These are phyloP conservation scores for Calcarius ornatus DNA, from an alignment of 2,113 vertebrate genomes.

Conservation along the genomic window DNA sequence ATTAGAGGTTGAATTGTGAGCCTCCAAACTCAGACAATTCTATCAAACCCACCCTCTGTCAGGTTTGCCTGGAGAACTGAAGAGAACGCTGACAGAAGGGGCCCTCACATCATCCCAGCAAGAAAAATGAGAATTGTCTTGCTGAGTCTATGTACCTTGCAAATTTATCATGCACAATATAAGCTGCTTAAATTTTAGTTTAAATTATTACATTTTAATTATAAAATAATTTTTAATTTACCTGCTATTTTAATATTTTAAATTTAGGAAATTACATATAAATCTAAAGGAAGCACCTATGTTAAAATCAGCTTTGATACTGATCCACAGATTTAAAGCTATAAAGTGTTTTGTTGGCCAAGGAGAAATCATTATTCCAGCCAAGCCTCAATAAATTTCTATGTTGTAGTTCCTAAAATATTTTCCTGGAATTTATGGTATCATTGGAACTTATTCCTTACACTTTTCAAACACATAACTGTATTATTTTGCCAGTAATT, in stretches of 20 bases:
- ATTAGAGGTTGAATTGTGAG: background rate
- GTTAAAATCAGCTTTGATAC: background rate
- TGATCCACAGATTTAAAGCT: background rate
- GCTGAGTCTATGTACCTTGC: rapidly evolving
- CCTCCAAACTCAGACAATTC: background rate
- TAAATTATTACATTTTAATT: background rate
- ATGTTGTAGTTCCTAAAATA: conserved; percentile 52
- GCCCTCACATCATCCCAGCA: background rate
- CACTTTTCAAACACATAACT: conserved; percentile 47
- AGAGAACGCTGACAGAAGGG: rapidly evolving
- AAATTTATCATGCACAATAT: background rate
- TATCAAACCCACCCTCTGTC: background rate
- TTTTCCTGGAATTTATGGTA: conserved; percentile 66
- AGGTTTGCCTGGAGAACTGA: background rate
- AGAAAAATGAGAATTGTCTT: background rate
- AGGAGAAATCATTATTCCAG: conserved; percentile 35
- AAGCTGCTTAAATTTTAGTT: background rate
- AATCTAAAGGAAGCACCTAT: background rate
- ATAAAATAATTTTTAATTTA: background rate
- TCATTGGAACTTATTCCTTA: conserved; percentile 59
- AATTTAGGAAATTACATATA: background rate
- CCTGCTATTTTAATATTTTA: background rate
- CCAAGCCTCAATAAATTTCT: conserved; percentile 46
- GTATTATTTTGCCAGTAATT: conserved; percentile 62
- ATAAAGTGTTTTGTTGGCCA: background rate